Conservation (phyloP, 2,113 vertebrate genomes). For the Aegithalos caudatus region DNA sequence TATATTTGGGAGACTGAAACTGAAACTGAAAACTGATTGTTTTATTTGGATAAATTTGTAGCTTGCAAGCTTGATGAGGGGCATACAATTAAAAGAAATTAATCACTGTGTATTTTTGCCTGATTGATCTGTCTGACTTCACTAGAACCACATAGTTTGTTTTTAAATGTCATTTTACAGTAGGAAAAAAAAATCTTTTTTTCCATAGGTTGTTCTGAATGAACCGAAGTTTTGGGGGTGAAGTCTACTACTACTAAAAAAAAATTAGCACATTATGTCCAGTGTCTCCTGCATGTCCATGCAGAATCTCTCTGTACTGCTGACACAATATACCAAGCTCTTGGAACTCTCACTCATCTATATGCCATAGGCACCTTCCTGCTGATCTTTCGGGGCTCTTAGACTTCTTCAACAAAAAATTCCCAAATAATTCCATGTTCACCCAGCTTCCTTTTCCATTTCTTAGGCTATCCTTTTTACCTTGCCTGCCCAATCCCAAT, state of each 20-base stretch:
- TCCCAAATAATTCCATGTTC: not conserved
- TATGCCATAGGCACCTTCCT: not conserved
- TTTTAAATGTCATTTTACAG: not conserved
- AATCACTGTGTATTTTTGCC: not conserved
- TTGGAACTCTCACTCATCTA: not conserved
- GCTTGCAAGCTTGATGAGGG: not conserved
- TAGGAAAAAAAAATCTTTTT: not conserved
- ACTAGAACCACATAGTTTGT: not conserved
- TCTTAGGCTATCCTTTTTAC: not conserved
- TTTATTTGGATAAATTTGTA: not conserved
- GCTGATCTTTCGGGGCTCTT: not conserved
- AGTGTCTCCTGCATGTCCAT: not conserved
- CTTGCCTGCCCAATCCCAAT: not conserved
- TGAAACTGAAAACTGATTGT: not conserved
- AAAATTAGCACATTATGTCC: not conserved
- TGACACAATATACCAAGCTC: fast-evolving
- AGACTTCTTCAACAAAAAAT: not conserved
- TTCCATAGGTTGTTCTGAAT: not conserved
- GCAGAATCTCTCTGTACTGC: not conserved
- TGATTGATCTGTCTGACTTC: not conserved
- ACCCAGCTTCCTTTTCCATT: not conserved
- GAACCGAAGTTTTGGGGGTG: not conserved
- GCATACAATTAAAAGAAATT: not conserved
- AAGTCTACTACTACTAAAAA: not conserved
- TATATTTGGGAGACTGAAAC: not conserved